These are phyloP conservation scores for Coenobita brevimanus DNA, from an alignment of 1,140 invertebrate genomes.

Conservation along the genomic window DNA sequence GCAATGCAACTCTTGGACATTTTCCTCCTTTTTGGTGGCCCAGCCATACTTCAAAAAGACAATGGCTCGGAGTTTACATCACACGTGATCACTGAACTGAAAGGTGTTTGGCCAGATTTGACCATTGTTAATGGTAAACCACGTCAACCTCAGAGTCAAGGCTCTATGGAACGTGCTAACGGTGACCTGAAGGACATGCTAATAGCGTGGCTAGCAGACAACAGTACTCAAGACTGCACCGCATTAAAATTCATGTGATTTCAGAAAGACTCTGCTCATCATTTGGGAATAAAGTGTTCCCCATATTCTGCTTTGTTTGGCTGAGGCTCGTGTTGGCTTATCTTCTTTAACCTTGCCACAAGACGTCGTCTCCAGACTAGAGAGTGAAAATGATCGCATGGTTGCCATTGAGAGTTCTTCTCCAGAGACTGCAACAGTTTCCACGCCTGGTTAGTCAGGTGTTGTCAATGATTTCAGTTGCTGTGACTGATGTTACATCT, in stretches of 20 bases:
- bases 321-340: conserved; percentile 36
- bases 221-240: conserved; percentile 31
- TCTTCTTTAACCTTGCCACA: conserved; percentile 20
- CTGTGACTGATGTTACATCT: conserved; percentile 3
- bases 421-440: background rate
- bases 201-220: conserved; percentile 30
- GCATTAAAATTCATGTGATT: conserved; percentile 18
- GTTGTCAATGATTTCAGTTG: background rate
- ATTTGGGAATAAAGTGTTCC: no score
- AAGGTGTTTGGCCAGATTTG: conserved; percentile 13
- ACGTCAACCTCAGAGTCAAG: conserved; percentile 3
- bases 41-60: conserved; percentile 16
- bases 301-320: no score
- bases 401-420: conserved; percentile 7
- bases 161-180: background rate
- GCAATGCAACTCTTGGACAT: conserved; percentile 11
- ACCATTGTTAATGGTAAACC: conserved; percentile 32
- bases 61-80: conserved; percentile 36
- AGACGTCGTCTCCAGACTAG: conserved; percentile 11
- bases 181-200: conserved; percentile 28
- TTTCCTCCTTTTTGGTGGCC: conserved; percentile 20
- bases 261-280: no score
- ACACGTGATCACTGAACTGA: conserved; percentile 26
- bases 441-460: conserved; percentile 2
- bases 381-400: conserved; percentile 3